These are phyloP conservation scores for Erpetoichthys calabaricus DNA, from an alignment of 2,797 vertebrate species.

Conservation along the genomic window DNA sequence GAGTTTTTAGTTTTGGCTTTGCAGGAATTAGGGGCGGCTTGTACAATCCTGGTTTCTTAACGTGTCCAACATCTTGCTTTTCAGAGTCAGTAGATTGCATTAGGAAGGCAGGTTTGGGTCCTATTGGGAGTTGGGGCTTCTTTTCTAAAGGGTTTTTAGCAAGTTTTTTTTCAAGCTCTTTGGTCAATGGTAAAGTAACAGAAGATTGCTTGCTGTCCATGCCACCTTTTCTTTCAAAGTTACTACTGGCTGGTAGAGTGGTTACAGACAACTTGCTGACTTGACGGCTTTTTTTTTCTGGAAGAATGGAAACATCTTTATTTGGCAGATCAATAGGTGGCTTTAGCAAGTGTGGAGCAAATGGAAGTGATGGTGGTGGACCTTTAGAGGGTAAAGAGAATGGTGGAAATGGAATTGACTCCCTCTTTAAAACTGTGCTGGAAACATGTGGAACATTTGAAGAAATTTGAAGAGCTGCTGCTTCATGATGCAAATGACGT, in stretches of 20 bases:
- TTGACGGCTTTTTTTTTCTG: background rate
- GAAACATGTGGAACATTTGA: conserved; percentile 26
- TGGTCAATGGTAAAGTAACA: conserved; percentile 30
- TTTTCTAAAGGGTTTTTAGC: conserved; percentile 6
- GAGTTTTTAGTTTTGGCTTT: conserved; percentile 34
- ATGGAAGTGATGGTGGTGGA: conserved; percentile 29
- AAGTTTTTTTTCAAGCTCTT: conserved; percentile 40
- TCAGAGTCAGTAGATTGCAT: too few species aligned
- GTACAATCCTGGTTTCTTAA: conserved; percentile 28
- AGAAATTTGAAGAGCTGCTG: conserved; percentile 22
- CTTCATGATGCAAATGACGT: conserved; percentile 29
- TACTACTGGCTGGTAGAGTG: conserved; percentile 3
- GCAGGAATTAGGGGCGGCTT: conserved; percentile 32
- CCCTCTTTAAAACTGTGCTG: conserved; percentile 17
- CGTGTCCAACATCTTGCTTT: too few species aligned
- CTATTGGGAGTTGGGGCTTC: background rate
- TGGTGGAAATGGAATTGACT: conserved; percentile 17
- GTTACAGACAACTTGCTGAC: background rate
- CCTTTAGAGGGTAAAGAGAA: conserved; percentile 16
- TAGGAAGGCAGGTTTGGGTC: too few species aligned
- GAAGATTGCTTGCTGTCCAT: conserved; percentile 7
- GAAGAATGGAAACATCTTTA: too few species aligned
- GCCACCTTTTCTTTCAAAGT: conserved; percentile 7
- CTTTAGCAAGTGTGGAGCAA: conserved; percentile 26
- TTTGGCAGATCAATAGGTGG: conserved; percentile 1